Evolutionary conservation across 2,113 vertebrate genomes (phyloP), one percentile per base, ranked within the genome.

Genomic region (Psittacula cyanocephala): DNA sequence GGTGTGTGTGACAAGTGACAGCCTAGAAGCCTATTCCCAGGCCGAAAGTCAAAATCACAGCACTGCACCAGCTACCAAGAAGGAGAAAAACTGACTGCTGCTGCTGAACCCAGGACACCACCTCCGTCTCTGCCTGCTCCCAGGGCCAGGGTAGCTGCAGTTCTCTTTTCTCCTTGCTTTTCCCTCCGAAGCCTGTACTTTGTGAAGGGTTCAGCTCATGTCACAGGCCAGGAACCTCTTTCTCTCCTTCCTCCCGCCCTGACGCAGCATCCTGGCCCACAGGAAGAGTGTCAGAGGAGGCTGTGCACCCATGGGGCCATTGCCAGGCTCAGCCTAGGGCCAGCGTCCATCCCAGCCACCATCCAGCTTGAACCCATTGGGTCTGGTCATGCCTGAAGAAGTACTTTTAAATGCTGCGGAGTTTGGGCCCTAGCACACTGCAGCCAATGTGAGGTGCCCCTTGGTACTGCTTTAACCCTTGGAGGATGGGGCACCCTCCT

Each of bases 251-350:
- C 22, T 84, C 20, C 53, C 2, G 7, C 41, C 9, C 17, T 10
- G 10, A 9, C 27, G 14, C 4, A 1, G 55, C 60, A 88, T 50
- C 64, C 37, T 16, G 70, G 53, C 35, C 65, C 64, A 47, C 1
- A 5, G 20, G 31, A 46, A 49, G 15, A 27, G 35, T 7, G 47
- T 76, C 37, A 8, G 43, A 64, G 37, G 47, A 67, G 55, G 49
- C 37, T 59, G 19, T 1, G 0, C 5, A 11, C 24, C 65, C 27
- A 1, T 0, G 0, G 9, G 52, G 16, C 28, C 15, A 64, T 27
- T 64, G 63, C 63, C 47, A 87, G 70, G 47, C 44, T 81, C 52
- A 44, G 11, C 29, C 69, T 19, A 7, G 16, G 41, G 35, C 39
- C 59, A 43, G 10, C 1, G 1, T 53, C 35, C 53, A 63, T 49